Evolutionary conservation across 2,113 vertebrate species (phyloP).

Genomic region (Panurus biarmicus): DNA sequence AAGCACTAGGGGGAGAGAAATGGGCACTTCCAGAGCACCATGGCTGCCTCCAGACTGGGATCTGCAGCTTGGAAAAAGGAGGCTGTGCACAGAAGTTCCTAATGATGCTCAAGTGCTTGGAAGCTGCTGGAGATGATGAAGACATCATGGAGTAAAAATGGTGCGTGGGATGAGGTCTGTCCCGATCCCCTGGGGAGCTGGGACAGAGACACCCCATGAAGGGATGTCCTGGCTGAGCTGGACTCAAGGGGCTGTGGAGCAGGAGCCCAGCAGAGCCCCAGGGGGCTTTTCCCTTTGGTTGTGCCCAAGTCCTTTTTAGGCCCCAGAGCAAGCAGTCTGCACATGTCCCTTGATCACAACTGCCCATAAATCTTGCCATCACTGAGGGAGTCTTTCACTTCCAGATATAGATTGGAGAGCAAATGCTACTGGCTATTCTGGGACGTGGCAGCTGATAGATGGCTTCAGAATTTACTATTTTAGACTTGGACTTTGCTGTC

Average conservation of each 20-base stretch:
- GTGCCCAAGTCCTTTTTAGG: slow-evolving; percentile 29
- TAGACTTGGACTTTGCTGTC: neutral
- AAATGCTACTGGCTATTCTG: slow-evolving; percentile 37
- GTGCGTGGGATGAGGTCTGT: neutral
- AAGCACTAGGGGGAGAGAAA: neutral
- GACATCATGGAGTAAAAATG: neutral
- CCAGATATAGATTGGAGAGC: slow-evolving; percentile 50
- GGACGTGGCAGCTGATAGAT: slow-evolving; percentile 11
- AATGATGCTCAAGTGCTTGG: neutral
- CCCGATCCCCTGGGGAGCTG: neutral
- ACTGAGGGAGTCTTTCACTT: neutral
- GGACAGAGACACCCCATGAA: neutral
- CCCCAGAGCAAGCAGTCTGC: neutral
- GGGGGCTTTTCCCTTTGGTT: neutral
- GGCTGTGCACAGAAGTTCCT: neutral
- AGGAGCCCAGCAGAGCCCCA: neutral
- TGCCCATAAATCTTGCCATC: slow-evolving; percentile 23
- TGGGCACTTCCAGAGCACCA: neutral
- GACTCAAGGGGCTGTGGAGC: neutral
- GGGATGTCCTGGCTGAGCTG: neutral
- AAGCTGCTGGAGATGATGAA: neutral
- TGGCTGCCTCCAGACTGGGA: neutral
- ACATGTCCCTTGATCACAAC: neutral
- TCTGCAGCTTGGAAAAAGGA: neutral
- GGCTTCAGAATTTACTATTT: slow-evolving; percentile 21